These are phyloP conservation scores for Archips crataeganus DNA, from an alignment of 2,888 invertebrate genomes.

Conservation along the genomic window DNA sequence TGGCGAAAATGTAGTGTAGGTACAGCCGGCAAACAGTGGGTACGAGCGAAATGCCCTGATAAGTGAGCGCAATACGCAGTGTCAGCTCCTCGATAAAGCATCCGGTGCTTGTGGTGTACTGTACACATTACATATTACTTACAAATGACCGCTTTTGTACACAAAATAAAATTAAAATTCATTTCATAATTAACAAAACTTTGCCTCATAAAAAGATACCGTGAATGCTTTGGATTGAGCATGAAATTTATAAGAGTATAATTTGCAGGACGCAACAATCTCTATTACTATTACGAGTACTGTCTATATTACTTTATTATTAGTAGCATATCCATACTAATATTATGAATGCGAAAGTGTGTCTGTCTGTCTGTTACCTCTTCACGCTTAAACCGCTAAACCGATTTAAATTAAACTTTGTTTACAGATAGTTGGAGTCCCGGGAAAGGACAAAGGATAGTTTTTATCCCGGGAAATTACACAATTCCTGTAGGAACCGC, in stretches of 20 bases:
- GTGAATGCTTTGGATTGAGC: not conserved
- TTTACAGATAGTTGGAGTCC: too few relatives aligned
- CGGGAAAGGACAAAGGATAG: too few relatives aligned
- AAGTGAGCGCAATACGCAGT: constrained; percentile 52
- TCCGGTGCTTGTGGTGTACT: constrained; percentile 17
- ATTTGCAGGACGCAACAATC: too few relatives aligned
- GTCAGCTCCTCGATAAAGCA: constrained; percentile 27
- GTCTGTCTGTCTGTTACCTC: too few relatives aligned
- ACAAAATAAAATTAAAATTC: not conserved
- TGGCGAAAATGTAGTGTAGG: constrained; percentile 64
- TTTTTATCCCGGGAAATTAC: too few relatives aligned
- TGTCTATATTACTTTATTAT: too few relatives aligned
- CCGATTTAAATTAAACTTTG: too few relatives aligned
- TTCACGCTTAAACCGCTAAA: too few relatives aligned
- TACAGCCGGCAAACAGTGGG: constrained; percentile 58
- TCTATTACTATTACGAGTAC: too few relatives aligned
- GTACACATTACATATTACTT: constrained; percentile 4
- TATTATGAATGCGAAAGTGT: too few relatives aligned
- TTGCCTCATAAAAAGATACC: not conserved
- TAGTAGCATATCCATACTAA: too few relatives aligned
- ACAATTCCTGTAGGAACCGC: too few relatives aligned
- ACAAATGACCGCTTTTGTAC: not conserved
- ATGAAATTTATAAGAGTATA: not conserved
- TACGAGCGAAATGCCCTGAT: constrained; percentile 64
- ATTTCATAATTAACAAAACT: not conserved